Evolutionary conservation across 2,888 invertebrate genomes (phyloP), one percentile per base, ranked within the genome.

Genomic region (Cistogaster globosa): DNA sequence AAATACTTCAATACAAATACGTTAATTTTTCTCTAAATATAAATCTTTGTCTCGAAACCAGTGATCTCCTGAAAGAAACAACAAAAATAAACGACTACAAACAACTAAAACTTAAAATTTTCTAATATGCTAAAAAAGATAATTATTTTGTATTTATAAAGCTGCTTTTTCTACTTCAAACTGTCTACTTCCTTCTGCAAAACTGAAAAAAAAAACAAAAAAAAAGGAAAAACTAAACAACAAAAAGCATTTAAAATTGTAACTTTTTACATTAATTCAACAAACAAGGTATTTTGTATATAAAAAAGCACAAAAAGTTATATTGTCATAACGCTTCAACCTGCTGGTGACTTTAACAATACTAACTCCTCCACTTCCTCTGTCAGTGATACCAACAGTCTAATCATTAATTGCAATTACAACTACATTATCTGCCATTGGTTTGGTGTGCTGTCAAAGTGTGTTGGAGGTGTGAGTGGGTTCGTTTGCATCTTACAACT

Each of bases 371-470:
- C 45, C n/a, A 48, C 45, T 12, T 38, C 57, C 16, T 36, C 57
- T 67, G 62, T 51, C 69, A 60, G 62, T 51, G 62, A 55, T 63
- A 74, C 48, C 45, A 74, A 65, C 69, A 55, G 65, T 79, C 51
- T 72, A 72, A 36, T 80, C 83, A 84, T 80, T 67, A 74, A 80
- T 80, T 86, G 84, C 87, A 86, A 86, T 63, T 87, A 63, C 77
- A 84, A 68, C 71, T 53, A 55, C 76, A 77, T 74, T 78, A 32
- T 20, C 60, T 55, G 51, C 48, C 48, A 65, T 14, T 57, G 57
- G 18, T 51, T 51, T 68, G 63, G 20, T 63, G 38, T 18, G 5
- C 0, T 38, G 58, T 60, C 51, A 60, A 14, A 20, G 12, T 42
- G 32, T 51, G 48, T 42, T 62, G 55, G 53, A 20, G 53, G 48